These are phyloP conservation scores for Mesoligia furuncula DNA, from an alignment of 2,888 invertebrate genomes.

Conservation along the genomic window DNA sequence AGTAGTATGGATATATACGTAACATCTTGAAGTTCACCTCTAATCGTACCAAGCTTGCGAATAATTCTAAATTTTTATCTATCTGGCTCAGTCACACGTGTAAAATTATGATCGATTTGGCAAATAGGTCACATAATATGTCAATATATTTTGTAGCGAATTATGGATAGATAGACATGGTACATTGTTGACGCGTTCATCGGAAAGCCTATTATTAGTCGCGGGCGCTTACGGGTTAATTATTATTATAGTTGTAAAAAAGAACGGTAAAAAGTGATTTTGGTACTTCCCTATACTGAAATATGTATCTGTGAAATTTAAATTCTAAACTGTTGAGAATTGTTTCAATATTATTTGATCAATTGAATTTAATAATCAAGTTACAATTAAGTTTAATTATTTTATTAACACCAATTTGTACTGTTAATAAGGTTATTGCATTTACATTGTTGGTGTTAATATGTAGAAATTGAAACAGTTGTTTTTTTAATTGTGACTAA, in stretches of 20 bases:
- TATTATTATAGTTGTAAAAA: constrained; percentile 2
- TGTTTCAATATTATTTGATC: neutral
- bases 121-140: constrained; percentile 52
- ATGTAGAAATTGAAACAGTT: neutral
- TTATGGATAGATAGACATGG: neutral
- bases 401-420: neutral
- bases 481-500: neutral
- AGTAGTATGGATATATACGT: neutral
- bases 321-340: neutral
- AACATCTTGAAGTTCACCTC: constrained; percentile 22
- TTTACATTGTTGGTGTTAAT: neutral
- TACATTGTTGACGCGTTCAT: constrained; percentile 7
- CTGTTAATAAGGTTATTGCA: neutral
- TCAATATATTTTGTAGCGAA: constrained; percentile 45
- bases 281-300: neutral
- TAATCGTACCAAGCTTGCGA: constrained; percentile 3
- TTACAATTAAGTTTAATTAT: neutral
- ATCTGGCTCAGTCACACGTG: constrained; percentile 40
- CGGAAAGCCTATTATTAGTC: constrained; percentile 30
- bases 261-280: neutral
- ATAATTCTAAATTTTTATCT: constrained; percentile 35
- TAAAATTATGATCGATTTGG: constrained; percentile 35
- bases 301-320: neutral
- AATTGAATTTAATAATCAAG: neutral
- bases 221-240: constrained; percentile 1